Conservation (phyloP, 2,888 invertebrate species). For the Drosophila tanythrix region DNA sequence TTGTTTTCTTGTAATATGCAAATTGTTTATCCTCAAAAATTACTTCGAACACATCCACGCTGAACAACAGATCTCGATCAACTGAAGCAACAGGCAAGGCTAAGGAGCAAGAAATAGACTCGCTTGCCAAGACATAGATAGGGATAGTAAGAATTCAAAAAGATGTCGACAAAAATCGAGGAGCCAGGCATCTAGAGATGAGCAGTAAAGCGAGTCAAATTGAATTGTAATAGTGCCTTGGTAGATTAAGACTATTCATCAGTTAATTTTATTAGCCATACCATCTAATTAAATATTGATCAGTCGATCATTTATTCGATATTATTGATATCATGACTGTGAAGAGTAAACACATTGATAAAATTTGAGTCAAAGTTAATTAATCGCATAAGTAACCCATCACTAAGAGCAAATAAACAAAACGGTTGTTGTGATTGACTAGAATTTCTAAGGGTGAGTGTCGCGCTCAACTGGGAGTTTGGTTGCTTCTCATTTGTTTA, state of each 20-base stretch:
- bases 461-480: neutral
- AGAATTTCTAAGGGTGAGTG: conserved; percentile 13
- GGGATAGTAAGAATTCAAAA: neutral
- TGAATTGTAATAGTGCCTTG: neutral
- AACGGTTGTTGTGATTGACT: conserved; percentile 3
- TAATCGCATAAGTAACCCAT: conserved; percentile 7
- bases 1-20: neutral
- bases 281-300: neutral
- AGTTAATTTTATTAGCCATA: neutral
- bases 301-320: neutral
- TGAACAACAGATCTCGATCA: conserved; percentile 22
- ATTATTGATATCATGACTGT: neutral
- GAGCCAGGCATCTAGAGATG: conserved; percentile 13
- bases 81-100: conserved; percentile 11
- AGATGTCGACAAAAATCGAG: conserved; percentile 1
- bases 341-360: neutral
- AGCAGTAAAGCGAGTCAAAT: neutral
- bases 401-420: conserved; percentile 12
- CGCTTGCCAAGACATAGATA: neutral
- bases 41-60: conserved; percentile 3
- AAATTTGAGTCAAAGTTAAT: no score
- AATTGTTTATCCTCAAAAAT: neutral
- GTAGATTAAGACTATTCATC: neutral
- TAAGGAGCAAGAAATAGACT: neutral
- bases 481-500: neutral